Evolutionary conservation across 2,113 vertebrate genomes (phyloP).

Genomic region (Gorilla gorilla): DNA sequence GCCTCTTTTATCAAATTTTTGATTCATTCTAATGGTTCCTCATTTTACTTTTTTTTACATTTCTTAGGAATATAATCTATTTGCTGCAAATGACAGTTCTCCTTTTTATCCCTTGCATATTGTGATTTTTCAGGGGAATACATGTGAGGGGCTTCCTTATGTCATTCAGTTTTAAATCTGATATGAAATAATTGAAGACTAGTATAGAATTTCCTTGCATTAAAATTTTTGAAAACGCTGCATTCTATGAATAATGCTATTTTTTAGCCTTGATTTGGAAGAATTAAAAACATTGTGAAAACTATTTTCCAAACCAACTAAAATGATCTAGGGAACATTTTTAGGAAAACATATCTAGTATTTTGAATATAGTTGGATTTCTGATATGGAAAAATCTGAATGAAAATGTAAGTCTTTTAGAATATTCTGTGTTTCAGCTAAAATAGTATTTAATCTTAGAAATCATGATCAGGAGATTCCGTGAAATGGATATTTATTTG

Average conservation of each 20-base stretch:
- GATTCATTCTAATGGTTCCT: not conserved
- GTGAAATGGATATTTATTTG: not conserved
- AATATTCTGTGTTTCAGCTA: not conserved
- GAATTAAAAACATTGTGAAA: not conserved
- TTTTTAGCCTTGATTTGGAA: not conserved
- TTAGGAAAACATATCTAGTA: not conserved
- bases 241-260: not conserved
- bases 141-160: not conserved
- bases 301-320: not conserved
- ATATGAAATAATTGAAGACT: not conserved
- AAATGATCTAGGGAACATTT: not conserved
- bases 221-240: not conserved
- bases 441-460: constrained; percentile 1
- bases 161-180: not conserved
- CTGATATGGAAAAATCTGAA: not conserved
- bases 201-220: not conserved
- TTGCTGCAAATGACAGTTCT: not conserved
- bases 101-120: not conserved
- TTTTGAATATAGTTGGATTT: not conserved
- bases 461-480: not conserved
- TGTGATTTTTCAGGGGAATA: not conserved
- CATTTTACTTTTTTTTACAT: not conserved
- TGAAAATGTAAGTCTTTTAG: not conserved
- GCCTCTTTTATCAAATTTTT: not conserved
- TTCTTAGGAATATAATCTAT: not conserved